A percentile compares a stretch with the other conserved stretches of the same genome.
These are phyloP conservation scores for Eremobia ochroleuca DNA, from an alignment of 2,888 invertebrate genomes.

Conservation along the genomic window DNA sequence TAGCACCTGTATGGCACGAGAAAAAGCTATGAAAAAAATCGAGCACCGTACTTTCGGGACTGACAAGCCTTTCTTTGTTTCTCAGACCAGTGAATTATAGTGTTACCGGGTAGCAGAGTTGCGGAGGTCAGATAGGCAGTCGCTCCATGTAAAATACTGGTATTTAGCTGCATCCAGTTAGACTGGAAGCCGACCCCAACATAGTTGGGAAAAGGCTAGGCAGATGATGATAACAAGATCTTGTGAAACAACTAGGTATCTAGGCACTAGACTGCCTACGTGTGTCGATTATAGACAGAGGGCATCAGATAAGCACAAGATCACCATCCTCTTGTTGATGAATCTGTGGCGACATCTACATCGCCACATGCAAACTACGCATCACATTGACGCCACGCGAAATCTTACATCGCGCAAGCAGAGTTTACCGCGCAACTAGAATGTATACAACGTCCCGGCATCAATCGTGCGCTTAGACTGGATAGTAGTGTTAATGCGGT, in stretches of 20 bases:
- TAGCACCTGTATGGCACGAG: slow-evolving; percentile 15
- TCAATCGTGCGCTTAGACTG: too few relatives aligned
- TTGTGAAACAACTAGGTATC: background rate
- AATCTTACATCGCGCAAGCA: too few relatives aligned
- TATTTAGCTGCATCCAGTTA: background rate
- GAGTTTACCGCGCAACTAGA: too few relatives aligned
- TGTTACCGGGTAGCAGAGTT: background rate
- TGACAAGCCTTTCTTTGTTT: slow-evolving; percentile 8
- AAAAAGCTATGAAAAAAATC: slow-evolving; percentile 3
- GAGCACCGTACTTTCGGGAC: slow-evolving; percentile 18
- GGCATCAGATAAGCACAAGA: background rate
- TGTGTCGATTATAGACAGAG: background rate
- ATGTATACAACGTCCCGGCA: too few relatives aligned
- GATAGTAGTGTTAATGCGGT: too few relatives aligned
- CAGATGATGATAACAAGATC: too few relatives aligned
- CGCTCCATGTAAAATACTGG: background rate
- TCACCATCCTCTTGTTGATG: background rate
- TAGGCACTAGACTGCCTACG: background rate
- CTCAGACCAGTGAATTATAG: slow-evolving; percentile 7
- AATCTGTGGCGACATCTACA: background rate
- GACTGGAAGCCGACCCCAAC: background rate
- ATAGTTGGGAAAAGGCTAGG: too few relatives aligned
- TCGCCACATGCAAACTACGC: too few relatives aligned
- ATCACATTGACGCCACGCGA: too few relatives aligned
- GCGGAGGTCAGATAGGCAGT: background rate